Conservation (phyloP, 2,113 vertebrate species). For the Brachyistius frenatus region DNA sequence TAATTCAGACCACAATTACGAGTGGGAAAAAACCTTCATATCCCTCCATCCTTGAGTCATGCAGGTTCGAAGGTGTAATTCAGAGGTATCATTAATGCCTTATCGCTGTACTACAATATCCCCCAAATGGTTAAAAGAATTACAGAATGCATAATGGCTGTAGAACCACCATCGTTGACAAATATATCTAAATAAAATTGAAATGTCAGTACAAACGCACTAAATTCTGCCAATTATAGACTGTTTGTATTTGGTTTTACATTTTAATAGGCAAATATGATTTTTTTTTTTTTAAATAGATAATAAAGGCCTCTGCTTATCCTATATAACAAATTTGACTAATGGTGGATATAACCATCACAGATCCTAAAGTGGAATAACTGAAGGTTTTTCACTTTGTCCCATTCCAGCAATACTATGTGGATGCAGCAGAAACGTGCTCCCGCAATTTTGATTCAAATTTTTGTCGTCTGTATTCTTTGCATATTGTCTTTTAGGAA, state of each 20-base stretch:
- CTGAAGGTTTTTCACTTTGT: neutral
- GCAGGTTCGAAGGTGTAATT: constrained; percentile 32
- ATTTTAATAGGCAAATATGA: constrained; percentile 25
- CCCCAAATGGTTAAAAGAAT: constrained; percentile 1
- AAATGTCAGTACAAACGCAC: neutral
- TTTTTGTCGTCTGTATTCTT: neutral
- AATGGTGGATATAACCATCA: neutral
- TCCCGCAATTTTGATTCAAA: neutral
- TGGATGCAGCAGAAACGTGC: neutral
- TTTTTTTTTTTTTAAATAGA: constrained; percentile 1
- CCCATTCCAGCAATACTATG: neutral
- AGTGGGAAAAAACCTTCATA: constrained; percentile 29
- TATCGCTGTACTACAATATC: constrained; percentile 20
- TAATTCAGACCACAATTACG: constrained; percentile 19
- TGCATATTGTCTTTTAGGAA: neutral
- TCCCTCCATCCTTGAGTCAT: neutral
- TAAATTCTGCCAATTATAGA: constrained; percentile 16
- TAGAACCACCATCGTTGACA: neutral
- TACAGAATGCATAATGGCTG: neutral
- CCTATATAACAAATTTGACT: neutral
- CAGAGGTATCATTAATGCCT: constrained; percentile 16
- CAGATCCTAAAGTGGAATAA: neutral
- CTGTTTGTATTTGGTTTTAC: neutral
- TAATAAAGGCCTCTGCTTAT: neutral
- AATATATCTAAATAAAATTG: neutral